Conservation (phyloP, 2,888 invertebrate species). For the Ceramica pisi region DNA sequence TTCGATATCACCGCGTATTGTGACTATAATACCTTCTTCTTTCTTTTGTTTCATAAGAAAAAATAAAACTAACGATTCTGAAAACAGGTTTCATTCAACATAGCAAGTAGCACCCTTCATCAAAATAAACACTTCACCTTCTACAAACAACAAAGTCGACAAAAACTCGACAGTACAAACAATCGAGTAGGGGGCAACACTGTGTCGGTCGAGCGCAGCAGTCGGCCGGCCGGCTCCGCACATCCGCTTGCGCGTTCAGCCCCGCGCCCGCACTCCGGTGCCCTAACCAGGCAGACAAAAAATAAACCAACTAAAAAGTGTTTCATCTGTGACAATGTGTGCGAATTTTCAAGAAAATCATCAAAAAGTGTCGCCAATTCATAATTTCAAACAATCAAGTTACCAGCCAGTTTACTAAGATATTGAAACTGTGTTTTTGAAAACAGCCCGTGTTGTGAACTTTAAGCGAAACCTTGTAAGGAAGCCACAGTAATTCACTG, state of each 20-base stretch:
- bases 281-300: constrained; percentile 58
- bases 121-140: constrained; percentile 25
- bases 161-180: constrained; percentile 77
- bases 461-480: constrained; percentile 75
- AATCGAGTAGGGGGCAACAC: constrained; percentile 82
- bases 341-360: constrained; percentile 36
- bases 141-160: constrained; percentile 52
- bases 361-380: constrained; percentile 32
- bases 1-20: not conserved
- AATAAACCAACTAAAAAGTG: constrained; percentile 51
- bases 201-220: constrained; percentile 79
- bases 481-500: constrained; percentile 73
- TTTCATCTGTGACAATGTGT: constrained; percentile 64
- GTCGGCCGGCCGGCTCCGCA: constrained; percentile 86
- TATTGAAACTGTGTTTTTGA: constrained; percentile 65
- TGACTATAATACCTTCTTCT: not conserved
- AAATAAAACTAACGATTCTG: not conserved
- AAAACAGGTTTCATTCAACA: not conserved
- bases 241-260: constrained; percentile 88
- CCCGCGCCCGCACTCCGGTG: constrained; percentile 80
- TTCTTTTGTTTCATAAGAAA: no score
- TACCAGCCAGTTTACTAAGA: constrained; percentile 47
- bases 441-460: constrained; percentile 70
- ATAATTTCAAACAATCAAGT: constrained; percentile 43
- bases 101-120: not conserved